Evolutionary conservation across 2,888 invertebrate genomes (phyloP).

Genomic region (Marasmarcha lunaedactyla): DNA sequence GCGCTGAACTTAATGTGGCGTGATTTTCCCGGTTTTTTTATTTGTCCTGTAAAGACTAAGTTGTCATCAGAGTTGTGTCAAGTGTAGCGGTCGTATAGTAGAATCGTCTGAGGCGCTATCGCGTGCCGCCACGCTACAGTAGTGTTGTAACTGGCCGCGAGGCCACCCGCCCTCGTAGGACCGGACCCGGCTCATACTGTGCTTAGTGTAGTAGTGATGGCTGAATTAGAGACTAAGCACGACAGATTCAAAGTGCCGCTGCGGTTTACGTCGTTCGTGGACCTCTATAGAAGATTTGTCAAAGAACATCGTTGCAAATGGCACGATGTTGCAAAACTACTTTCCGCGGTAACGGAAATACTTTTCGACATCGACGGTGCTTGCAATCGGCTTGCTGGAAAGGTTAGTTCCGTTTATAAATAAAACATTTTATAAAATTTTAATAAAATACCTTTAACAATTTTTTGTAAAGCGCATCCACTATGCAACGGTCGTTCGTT

Average conservation of each 20-base stretch:
- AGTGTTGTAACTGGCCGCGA: constrained; percentile 43
- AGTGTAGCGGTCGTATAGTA: constrained; percentile 1
- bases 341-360: constrained; percentile 52
- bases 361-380: constrained; percentile 60
- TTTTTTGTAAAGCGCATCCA: not conserved
- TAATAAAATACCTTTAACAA: too few species aligned
- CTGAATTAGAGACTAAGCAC: constrained; percentile 42
- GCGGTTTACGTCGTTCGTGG: constrained; percentile 48
- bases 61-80: not conserved
- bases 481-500: not conserved
- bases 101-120: constrained; percentile 16
- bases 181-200: constrained; percentile 11
- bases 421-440: not conserved
- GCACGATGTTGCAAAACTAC: constrained; percentile 58
- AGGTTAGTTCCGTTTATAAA: constrained; percentile 42
- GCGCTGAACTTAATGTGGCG: constrained; percentile 19
- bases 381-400: constrained; percentile 47
- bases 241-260: constrained; percentile 37
- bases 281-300: constrained; percentile 56
- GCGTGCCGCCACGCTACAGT: constrained; percentile 34
- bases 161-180: constrained; percentile 38
- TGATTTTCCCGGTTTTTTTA: not conserved
- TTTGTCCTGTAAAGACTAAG: not conserved
- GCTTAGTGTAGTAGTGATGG: constrained; percentile 30
- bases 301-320: constrained; percentile 63